Evolutionary conservation across 2,888 invertebrate genomes (phyloP).

Genomic region (Lasioglossum morio): DNA sequence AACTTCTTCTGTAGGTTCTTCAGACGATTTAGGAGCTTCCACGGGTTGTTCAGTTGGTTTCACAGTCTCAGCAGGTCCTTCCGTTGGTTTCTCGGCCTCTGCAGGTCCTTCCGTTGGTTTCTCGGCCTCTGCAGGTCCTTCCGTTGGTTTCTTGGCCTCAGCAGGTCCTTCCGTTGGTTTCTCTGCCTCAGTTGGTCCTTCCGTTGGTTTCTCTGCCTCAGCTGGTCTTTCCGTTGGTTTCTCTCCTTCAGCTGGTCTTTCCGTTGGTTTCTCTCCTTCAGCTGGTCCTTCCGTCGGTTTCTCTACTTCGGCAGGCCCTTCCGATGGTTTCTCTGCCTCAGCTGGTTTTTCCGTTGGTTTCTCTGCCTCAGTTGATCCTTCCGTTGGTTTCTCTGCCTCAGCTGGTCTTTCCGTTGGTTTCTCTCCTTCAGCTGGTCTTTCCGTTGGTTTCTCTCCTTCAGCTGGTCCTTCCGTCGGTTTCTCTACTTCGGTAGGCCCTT

Average conservation of each 20-base stretch:
- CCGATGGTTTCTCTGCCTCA: neutral
- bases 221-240: neutral
- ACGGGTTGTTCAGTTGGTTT: slow-evolving; percentile 13
- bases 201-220: slow-evolving; percentile 18
- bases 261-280: slow-evolving; percentile 22
- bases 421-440: neutral
- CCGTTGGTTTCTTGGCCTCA: slow-evolving; percentile 8
- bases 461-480: too few relatives aligned
- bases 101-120: too few relatives aligned
- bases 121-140: too few relatives aligned
- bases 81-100: neutral
- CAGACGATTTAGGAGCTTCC: neutral
- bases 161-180: slow-evolving; percentile 10
- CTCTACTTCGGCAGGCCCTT: slow-evolving; percentile 29
- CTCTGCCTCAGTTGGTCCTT: neutral
- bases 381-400: slow-evolving; percentile 11
- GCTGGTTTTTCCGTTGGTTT: slow-evolving; percentile 35
- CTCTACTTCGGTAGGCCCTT: slow-evolving; percentile 18
- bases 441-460: neutral
- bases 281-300: slow-evolving; percentile 25
- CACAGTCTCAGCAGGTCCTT: neutral
- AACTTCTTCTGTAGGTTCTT: slow-evolving; percentile 29
- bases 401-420: slow-evolving; percentile 33
- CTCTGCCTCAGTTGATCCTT: slow-evolving; percentile 33
- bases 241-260: slow-evolving; percentile 22